Base-by-base conservation (phyloP, 1,140 invertebrate species). In the Eubasilissa regina region DNA sequence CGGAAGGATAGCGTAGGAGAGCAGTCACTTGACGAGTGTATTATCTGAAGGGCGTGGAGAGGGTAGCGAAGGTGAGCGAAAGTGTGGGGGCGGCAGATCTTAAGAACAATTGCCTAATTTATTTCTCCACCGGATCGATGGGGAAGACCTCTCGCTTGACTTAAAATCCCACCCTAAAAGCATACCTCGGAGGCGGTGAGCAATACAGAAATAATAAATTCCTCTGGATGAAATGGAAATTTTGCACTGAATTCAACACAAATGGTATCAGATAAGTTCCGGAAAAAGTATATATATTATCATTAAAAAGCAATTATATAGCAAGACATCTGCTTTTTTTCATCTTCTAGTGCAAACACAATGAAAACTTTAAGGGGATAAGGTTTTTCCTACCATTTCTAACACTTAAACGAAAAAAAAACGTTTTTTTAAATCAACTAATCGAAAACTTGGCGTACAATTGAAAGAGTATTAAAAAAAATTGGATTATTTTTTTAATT, bases 91-190 rank as follows among this genome's bases (percentile, higher is more conserved):
- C 10, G 43, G 56, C 45, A 48, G 68, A 53, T 78, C 77, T 43
- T 53, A 25, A 66, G 72, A 79, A 79, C 78, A 79, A 79, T 79
- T 79, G 72, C 72, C 78, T 75, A 79, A 75, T 79, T 79, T 79
- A 79, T 79, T 75, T 79, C 47, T 72, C 51, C 68, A 68, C 13
- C 60, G 72, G 78, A 79, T 79, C 78, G 78, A 79, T 75, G 43
- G 35, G 19, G 66, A 58, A 75, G 35, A 13, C 60, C 74, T n/a
- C 44, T 25, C 74, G 44, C 55, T 75, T 43, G 51, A 43, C 19
- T 73, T 25, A 51, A 53, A 73, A 73, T 73, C 35, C 70, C 51
- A 12, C 51, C 51, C 51, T 64, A 12, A 64, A 43, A 64, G 60
- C 60, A 64, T 64, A 64, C 25, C 25, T 13, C 35, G 21, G 35